Evolutionary conservation across 2,888 invertebrate species (phyloP).

Genomic region (Yponomeuta plumbellus): DNA sequence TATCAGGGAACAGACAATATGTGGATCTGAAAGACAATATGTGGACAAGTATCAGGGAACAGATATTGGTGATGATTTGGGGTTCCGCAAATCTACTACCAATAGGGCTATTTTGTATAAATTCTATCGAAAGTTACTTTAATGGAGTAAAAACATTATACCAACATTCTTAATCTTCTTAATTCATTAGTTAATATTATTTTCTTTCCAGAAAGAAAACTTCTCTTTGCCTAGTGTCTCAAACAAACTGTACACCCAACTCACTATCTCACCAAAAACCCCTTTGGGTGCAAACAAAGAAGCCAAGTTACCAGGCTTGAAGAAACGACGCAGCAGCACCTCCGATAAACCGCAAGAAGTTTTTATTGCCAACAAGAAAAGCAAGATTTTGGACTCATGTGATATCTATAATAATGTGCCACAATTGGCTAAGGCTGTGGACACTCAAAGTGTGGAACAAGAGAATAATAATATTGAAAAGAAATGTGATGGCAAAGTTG

Average conservation of each 20-base stretch:
- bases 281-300: constrained; percentile 55
- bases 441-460: constrained; percentile 40
- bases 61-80: no score
- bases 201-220: constrained; percentile 58
- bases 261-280: constrained; percentile 65
- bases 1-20: no score
- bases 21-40: no score
- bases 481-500: constrained; percentile 49
- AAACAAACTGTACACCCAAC: constrained; percentile 65
- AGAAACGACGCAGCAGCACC: constrained; percentile 66
- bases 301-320: constrained; percentile 54
- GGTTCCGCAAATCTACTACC: no score
- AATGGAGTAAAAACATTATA: no score
- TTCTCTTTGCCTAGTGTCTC: constrained; percentile 56
- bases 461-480: constrained; percentile 62
- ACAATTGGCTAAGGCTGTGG: constrained; percentile 42
- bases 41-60: no score
- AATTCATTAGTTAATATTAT: neutral
- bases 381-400: constrained; percentile 54
- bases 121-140: no score
- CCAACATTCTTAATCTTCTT: no score
- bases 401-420: constrained; percentile 56
- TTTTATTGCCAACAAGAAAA: constrained; percentile 54
- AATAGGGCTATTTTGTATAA: no score
- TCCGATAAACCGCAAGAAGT: constrained; percentile 67